Evolutionary conservation across 1,140 invertebrate species (phyloP), one percentile per base, ranked within the genome.

Genomic region (Bombus sibiricus): DNA sequence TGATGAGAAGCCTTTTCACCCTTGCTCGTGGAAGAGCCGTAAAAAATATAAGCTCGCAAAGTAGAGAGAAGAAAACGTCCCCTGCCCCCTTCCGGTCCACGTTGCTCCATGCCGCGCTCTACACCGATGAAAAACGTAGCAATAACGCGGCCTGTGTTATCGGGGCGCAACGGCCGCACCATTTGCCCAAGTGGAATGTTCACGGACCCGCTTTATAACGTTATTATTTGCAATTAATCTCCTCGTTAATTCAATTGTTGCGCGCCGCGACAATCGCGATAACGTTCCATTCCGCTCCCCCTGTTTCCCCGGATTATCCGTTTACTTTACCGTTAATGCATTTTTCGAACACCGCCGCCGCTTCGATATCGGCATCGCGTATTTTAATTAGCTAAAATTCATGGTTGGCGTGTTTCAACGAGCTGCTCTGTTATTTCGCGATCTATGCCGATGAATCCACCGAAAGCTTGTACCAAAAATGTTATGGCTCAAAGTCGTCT

Each of bases 11-110:
- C 39, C 32, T 73, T 86, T 88, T 28, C 59, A 69, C 37, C 66
- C 64, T 69, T 37, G 64, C 71, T 81, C 62, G 41, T 32, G 66
- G 64, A 75, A 82, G 10, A 80, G 53, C 57, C 25, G 74, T 86
- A 80, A 86, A 86, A 89, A 79, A 87, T 76, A 89, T 28, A 59
- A 86, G 78, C 34, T 53, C 62, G 66, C 62, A n/a, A 80, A 53
- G 6, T 32, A 32, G 25, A 81, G 71, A 39, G 78, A 85, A 86
- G 66, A 66, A 79, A 82, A 80, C 75, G 73, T 3, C 53, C 3
- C 34, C 32, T 15, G 15, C 2, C 2, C 32, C 0, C 1, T 15
- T 34, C 12, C 25, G 32, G 12, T 13, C 13, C 5, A 18, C 34
- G 57, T n/a, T 18, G 47, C 57, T 53, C 18, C 5, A 53, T 53